Percentiles rank a stretch among this genome's conserved stretches.
These are phyloP conservation scores for Dioctria rufipes DNA, from an alignment of 2,888 invertebrate species.

Conservation along the genomic window DNA sequence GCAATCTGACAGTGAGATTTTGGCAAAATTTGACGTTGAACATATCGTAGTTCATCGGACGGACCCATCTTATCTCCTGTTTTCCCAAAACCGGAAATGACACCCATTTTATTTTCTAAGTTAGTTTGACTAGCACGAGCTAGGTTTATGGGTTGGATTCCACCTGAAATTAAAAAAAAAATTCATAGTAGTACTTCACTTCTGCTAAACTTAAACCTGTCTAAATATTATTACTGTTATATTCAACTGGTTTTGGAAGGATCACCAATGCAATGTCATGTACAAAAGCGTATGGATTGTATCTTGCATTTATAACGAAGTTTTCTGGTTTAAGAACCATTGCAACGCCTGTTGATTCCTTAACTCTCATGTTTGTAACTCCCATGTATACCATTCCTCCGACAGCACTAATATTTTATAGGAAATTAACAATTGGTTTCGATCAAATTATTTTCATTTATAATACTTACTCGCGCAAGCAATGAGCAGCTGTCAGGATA, in stretches of 20 bases:
- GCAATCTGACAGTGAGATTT: not conserved
- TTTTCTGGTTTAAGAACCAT: constrained; percentile 3
- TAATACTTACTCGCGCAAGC: not conserved
- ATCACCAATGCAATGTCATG: constrained; percentile 69
- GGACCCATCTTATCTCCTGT: not conserved
- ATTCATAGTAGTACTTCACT: not conserved
- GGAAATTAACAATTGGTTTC: not conserved
- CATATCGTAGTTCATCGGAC: constrained; percentile 4
- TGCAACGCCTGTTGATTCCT: constrained; percentile 36
- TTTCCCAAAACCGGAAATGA: constrained; percentile 37
- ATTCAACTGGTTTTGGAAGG: constrained; percentile 66
- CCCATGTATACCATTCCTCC: constrained; percentile 42
- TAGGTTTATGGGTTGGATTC: not conserved
- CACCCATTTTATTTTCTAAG: not conserved
- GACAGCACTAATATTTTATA: constrained; percentile 15
- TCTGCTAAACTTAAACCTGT: too few species aligned
- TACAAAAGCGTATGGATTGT: constrained; percentile 67
- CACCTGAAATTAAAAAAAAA: not conserved
- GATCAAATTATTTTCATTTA: not conserved
- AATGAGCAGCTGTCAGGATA: constrained; percentile 55
- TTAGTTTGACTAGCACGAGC: not conserved
- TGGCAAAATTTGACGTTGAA: not conserved
- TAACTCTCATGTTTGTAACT: constrained; percentile 17
- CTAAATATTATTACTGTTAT: constrained; percentile 64
- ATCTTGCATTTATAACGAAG: constrained; percentile 67